Base-by-base conservation (phyloP, 2,797 vertebrate genomes). In the Leuciscus waleckii region DNA sequence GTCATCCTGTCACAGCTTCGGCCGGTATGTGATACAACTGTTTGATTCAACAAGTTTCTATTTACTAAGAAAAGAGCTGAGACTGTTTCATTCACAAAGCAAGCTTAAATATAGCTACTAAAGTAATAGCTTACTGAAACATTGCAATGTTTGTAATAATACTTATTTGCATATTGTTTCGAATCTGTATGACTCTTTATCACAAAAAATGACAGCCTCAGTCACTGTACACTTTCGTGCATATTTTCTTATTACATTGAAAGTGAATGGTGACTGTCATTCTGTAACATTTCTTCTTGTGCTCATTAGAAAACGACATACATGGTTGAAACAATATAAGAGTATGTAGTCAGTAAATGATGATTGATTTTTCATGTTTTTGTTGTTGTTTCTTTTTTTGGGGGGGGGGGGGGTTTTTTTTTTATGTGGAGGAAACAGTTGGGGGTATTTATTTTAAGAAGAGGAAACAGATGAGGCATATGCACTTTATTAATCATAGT, bases 31-130 rank as follows among this genome's bases (percentile, higher is more conserved):
- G 16, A 79, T 21, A 29, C 9, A 69, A 43, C 26, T 49, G 8
- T 10, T 58, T 61, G 37, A 82, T 74, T 74, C 19, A 46, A 63
- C 54, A 46, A 74, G 56, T 82, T 43, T n/a, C 1, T 73, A 17
- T 39, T 37, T 14, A 51, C 21, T 17, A 19, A 70, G 35, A 9
- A 32, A 21, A 35, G 26, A 74, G 10, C 37, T 29, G 21, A 39
- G 13, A 2, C 43, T 39, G n/a, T 41, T 77, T 69, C 21, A 23
- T 56, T 37, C 19, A 21, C 39, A 4, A 49, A n/a, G 21, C 43
- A 13, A 43, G 16, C 9, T 4, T 54, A 84, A 29, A 41, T 14
- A 43, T 32, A n/a, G n/a, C n/a, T n/a, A 23, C 39, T 13, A 4
- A 74, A 76, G 16, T 29, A 29, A 21, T 4, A 21, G 16, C 39